Percentiles rank a stretch among this genome's conserved stretches.
These are phyloP conservation scores for Garrulus glandarius DNA, from an alignment of 2,797 vertebrate species.

Conservation along the genomic window DNA sequence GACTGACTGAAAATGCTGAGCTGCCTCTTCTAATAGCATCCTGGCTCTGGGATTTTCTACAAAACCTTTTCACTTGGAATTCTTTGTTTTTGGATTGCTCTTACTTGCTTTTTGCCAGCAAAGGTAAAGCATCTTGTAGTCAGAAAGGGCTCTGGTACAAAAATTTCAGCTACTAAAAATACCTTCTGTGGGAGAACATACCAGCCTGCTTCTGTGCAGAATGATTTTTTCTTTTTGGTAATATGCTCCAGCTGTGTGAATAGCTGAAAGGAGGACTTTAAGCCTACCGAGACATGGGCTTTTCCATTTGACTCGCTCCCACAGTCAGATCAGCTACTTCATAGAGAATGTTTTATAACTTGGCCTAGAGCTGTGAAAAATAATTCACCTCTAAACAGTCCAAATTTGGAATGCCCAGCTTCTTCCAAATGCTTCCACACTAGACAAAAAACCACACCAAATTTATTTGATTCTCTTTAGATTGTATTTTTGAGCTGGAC, in stretches of 20 bases:
- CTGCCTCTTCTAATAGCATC: not conserved
- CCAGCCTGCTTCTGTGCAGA: not conserved
- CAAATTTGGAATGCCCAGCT: not conserved
- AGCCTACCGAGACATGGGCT: not conserved
- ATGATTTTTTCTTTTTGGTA: not conserved
- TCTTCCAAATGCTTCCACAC: not conserved
- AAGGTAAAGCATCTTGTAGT: not conserved
- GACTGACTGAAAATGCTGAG: not conserved
- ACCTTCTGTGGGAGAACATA: not conserved
- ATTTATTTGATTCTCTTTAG: not conserved
- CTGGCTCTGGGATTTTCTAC: not conserved
- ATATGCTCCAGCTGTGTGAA: not conserved
- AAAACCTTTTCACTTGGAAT: not conserved
- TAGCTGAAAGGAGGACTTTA: not conserved
- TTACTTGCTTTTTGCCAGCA: not conserved
- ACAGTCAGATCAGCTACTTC: not conserved
- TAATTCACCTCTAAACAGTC: not conserved
- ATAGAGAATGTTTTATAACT: not conserved
- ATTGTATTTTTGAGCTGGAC: not conserved
- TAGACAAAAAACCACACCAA: not conserved
- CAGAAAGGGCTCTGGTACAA: not conserved
- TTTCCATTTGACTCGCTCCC: not conserved
- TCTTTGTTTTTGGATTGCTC: not conserved
- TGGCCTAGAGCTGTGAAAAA: not conserved
- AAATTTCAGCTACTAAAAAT: constrained; percentile 2